These are phyloP conservation scores for Agriopis leucophaearia DNA, from an alignment of 2,888 invertebrate genomes.

Conservation along the genomic window DNA sequence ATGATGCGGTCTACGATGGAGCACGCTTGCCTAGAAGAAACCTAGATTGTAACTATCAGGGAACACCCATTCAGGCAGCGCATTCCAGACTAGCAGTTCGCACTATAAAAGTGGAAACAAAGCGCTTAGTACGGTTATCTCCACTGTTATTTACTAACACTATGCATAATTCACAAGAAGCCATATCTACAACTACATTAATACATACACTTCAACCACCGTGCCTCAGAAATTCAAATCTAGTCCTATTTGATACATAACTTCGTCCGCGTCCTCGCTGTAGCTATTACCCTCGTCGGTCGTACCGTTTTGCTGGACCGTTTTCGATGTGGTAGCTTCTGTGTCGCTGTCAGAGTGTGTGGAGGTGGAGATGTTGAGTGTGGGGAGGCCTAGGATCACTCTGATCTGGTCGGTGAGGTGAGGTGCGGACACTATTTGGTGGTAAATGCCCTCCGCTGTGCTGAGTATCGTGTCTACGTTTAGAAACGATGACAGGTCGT, in stretches of 20 bases:
- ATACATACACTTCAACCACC: constrained; percentile 42
- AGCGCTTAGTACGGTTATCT: no score
- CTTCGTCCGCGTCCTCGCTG: constrained; percentile 81
- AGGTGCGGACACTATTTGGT: constrained; percentile 92
- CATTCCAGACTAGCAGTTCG: no score
- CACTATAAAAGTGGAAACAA: no score
- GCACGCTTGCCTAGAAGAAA: no score
- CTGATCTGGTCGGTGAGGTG: constrained; percentile 91
- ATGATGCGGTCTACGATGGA: no score
- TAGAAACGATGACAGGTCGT: constrained; percentile 95
- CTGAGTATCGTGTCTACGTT: constrained; percentile 93
- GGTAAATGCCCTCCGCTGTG: constrained; percentile 96
- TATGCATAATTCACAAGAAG: neutral
- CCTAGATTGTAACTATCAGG: no score
- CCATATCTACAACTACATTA: constrained; percentile 20
- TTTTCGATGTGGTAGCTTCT: constrained; percentile 44
- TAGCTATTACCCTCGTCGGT: constrained; percentile 44
- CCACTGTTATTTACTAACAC: neutral
- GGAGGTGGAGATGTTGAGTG: constrained; percentile 64
- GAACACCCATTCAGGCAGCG: no score
- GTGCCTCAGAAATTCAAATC: constrained; percentile 84
- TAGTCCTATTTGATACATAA: constrained; percentile 86
- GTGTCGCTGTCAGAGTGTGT: constrained; percentile 66
- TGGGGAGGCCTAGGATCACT: constrained; percentile 89
- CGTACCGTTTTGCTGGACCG: constrained; percentile 58